phyloP scores from a whole-genome alignment of 2,888 invertebrate genomes.

The Callyntrura guangdongensis region DNA sequence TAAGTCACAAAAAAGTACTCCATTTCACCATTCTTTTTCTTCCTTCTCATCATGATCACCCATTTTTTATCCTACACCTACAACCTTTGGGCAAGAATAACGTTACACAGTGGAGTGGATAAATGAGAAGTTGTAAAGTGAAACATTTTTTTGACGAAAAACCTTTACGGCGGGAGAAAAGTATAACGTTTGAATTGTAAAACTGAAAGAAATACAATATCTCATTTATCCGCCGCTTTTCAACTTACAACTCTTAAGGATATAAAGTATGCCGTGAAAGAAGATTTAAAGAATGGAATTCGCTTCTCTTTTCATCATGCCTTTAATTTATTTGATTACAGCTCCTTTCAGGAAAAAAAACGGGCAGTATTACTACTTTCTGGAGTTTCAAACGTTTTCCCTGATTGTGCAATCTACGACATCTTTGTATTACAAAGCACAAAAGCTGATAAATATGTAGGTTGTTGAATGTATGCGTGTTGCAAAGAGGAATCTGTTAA shows the following conservation, averaged over 20 bases:
- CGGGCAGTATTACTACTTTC: neutral
- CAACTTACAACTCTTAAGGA: neutral
- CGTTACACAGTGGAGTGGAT: too few relatives aligned
- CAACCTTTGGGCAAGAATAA: too few relatives aligned
- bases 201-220: conserved; percentile 19
- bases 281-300: conserved; percentile 2
- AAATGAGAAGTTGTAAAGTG: conserved; percentile 1
- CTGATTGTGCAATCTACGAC: neutral
- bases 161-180: neutral
- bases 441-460: too few relatives aligned
- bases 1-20: too few relatives aligned
- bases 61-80: too few relatives aligned
- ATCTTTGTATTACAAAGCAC: too few relatives aligned
- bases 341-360: neutral
- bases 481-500: too few relatives aligned
- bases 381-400: too few relatives aligned
- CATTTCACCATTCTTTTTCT: too few relatives aligned
- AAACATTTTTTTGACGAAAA: conserved; percentile 22
- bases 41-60: too few relatives aligned
- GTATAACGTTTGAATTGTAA: too few relatives aligned
- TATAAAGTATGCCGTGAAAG: neutral
- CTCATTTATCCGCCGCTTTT: neutral
- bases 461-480: too few relatives aligned
- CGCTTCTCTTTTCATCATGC: conserved; percentile 26
- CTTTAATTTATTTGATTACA: conserved; percentile 40